phyloP scores from a whole-genome alignment of 2,797 vertebrate species.

The Chromis chromis region DNA sequence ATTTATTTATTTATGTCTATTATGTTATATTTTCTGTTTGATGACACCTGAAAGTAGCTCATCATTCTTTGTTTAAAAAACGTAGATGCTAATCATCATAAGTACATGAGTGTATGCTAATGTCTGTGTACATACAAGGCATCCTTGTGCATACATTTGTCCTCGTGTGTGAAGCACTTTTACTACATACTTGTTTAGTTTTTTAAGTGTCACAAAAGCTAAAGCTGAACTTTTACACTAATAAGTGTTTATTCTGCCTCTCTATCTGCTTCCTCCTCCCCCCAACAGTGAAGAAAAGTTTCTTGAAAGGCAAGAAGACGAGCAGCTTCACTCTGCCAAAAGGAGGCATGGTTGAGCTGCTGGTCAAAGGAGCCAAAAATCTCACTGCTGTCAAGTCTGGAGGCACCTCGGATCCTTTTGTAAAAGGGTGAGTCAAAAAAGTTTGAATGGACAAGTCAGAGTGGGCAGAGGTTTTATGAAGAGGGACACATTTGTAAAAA shows the following conservation, averaged over 20 bases:
- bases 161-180: not conserved
- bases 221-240: not conserved
- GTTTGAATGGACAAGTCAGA: not conserved
- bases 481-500: too few species aligned
- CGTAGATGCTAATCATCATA: not conserved
- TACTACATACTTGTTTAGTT: not conserved
- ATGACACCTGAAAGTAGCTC: not conserved
- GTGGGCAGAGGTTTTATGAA: not conserved
- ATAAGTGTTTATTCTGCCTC: not conserved
- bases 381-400: conserved; percentile 94
- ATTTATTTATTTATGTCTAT: too few species aligned
- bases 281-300: conserved; percentile 89
- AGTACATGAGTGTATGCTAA: not conserved
- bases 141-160: not conserved
- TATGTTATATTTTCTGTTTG: too few species aligned
- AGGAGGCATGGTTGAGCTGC: conserved; percentile 94
- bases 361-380: conserved; percentile 97
- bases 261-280: not conserved
- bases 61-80: not conserved
- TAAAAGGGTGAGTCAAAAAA: conserved; percentile 90
- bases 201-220: conserved; percentile 1
- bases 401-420: conserved; percentile 97
- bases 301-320: conserved; percentile 90
- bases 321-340: conserved; percentile 85
- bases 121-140: not conserved